phyloP scores from a whole-genome alignment of 2,797 vertebrate species.

The Enteromius treurensis region DNA sequence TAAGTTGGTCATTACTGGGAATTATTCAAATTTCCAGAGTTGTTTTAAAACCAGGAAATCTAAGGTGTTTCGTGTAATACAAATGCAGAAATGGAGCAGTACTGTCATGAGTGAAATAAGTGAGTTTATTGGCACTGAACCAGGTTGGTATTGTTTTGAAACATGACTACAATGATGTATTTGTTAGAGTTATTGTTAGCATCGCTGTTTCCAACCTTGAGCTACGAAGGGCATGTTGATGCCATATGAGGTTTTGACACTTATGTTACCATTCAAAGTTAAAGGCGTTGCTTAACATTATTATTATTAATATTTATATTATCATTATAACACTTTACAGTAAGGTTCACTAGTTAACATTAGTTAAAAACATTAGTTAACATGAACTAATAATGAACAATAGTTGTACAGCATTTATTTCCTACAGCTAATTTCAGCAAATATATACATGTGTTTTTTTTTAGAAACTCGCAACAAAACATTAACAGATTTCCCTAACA shows the following conservation, averaged over 20 bases:
- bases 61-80: neutral
- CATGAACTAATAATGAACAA: no score
- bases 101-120: neutral
- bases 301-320: neutral
- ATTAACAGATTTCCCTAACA: no score
- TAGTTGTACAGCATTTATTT: no score
- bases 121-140: conserved; percentile 7
- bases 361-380: no score
- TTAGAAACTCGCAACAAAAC: no score
- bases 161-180: neutral
- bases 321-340: neutral
- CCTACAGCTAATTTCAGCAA: no score
- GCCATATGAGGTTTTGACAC: neutral
- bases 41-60: neutral
- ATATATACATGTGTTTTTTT: no score
- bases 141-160: conserved; percentile 5
- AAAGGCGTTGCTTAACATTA: neutral
- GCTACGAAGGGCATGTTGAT: neutral
- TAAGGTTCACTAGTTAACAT: no score
- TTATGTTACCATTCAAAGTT: neutral
- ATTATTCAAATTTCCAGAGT: neutral
- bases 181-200: conserved; percentile 13
- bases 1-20: neutral
- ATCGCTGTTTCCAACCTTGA: neutral
- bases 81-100: neutral